Percentiles rank a stretch among this genome's conserved stretches.
Conservation (phyloP, 2,113 vertebrate genomes). For the Neotoma lepida region DNA sequence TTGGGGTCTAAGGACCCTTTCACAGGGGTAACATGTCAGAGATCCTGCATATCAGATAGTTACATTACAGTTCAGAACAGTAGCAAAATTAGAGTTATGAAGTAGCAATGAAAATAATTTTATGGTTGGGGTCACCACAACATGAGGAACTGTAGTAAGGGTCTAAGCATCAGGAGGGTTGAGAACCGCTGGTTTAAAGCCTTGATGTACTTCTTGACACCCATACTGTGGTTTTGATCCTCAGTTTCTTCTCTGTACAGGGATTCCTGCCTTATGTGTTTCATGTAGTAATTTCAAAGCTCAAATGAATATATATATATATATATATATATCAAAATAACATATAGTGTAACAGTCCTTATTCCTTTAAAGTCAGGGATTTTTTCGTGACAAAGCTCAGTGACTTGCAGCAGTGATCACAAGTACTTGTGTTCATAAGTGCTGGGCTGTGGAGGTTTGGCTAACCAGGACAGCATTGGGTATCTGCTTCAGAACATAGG, state of each 20-base stretch:
- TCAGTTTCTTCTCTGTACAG: neutral
- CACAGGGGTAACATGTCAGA: no score
- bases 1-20: no score
- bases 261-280: neutral
- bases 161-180: no score
- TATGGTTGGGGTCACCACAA: no score
- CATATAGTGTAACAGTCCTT: neutral
- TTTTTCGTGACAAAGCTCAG: slow-evolving; percentile 10
- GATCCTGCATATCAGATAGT: no score
- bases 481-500: neutral
- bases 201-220: neutral
- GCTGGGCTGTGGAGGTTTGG: neutral
- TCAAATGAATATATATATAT: no score
- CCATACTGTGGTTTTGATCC: neutral
- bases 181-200: no score
- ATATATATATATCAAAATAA: slow-evolving; percentile 12
- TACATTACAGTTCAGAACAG: no score
- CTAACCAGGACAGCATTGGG: neutral
- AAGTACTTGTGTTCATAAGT: neutral
- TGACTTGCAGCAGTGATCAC: neutral
- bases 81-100: no score
- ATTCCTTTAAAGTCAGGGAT: neutral
- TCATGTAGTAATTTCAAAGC: slow-evolving; percentile 3
- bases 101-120: no score
- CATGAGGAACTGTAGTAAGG: no score